Evolutionary conservation across 2,888 invertebrate genomes (phyloP).

Genomic region (Monoplex corrugatus): DNA sequence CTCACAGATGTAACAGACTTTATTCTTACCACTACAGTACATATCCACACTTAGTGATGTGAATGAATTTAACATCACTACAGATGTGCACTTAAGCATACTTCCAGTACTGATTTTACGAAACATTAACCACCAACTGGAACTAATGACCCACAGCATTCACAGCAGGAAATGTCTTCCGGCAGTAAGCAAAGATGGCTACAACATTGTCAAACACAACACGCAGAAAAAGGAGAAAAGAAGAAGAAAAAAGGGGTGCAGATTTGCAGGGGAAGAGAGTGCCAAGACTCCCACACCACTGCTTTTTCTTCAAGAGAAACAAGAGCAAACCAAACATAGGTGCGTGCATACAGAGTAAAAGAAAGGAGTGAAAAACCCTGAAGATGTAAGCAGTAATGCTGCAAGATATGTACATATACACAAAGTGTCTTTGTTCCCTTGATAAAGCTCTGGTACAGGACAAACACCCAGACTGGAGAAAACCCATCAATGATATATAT

Average conservation of each 20-base stretch:
- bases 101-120: too few relatives aligned
- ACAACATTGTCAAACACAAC: too few relatives aligned
- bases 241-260: background rate
- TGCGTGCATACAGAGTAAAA: background rate
- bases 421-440: background rate
- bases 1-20: too few relatives aligned
- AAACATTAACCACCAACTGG: too few relatives aligned
- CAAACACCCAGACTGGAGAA: background rate
- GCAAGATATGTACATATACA: slow-evolving; percentile 40
- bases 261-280: background rate
- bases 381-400: slow-evolving; percentile 26
- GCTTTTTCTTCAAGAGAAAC: slow-evolving; percentile 22
- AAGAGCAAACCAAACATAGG: background rate
- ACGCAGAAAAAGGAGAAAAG: background rate
- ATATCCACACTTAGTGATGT: too few relatives aligned
- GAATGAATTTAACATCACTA: too few relatives aligned
- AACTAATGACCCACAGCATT: too few relatives aligned
- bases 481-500: background rate
- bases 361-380: background rate
- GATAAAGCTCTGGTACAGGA: slow-evolving; percentile 14
- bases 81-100: too few relatives aligned
- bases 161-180: too few relatives aligned
- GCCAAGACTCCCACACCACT: too few relatives aligned
- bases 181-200: too few relatives aligned
- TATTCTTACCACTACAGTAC: too few relatives aligned